Percentiles rank a stretch among this genome's conserved stretches.
phyloP scores from a whole-genome alignment of 2,888 invertebrate species.

The Cabera pusaria region DNA sequence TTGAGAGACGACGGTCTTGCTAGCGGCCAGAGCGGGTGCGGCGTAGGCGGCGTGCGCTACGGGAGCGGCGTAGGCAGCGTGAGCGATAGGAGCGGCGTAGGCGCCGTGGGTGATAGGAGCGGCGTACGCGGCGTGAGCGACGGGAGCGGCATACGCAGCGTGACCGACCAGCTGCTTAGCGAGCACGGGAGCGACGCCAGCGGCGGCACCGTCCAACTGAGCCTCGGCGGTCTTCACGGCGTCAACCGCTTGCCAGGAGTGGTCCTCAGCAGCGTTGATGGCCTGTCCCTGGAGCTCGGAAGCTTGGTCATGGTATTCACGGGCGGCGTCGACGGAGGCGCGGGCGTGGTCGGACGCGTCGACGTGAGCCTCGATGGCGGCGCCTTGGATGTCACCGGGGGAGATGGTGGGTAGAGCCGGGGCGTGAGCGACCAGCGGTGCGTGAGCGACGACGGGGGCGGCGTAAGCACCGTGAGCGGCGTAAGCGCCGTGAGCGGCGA shows the following conservation, averaged over 20 bases:
- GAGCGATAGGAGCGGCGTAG: constrained; percentile 27
- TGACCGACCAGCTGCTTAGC: constrained; percentile 74
- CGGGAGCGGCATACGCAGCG: constrained; percentile 37
- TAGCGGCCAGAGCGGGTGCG: constrained; percentile 46
- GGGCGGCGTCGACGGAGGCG: constrained; percentile 68
- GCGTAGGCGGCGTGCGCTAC: constrained; percentile 38
- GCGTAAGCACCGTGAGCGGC: constrained; percentile 45
- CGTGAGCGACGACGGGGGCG: constrained; percentile 47
- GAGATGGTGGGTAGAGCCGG: constrained; percentile 70
- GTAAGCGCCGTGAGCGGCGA: constrained; percentile 28
- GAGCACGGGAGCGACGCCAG: constrained; percentile 69
- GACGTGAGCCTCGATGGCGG: constrained; percentile 75
- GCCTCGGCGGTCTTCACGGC: constrained; percentile 73
- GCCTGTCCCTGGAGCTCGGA: constrained; percentile 71
- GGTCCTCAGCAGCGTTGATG: constrained; percentile 75
- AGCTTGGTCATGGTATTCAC: constrained; percentile 74
- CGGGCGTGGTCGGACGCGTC: constrained; percentile 73
- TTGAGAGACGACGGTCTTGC: constrained; percentile 59
- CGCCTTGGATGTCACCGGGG: constrained; percentile 69
- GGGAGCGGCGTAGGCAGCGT: constrained; percentile 35
- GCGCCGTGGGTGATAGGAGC: constrained; percentile 40
- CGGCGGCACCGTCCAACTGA: constrained; percentile 73
- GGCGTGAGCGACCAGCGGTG: constrained; percentile 50
- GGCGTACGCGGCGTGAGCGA: constrained; percentile 37
- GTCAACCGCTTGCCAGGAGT: constrained; percentile 75